Conservation (phyloP, 2,113 vertebrate species). For the Chiloscyllium plagiosum region DNA sequence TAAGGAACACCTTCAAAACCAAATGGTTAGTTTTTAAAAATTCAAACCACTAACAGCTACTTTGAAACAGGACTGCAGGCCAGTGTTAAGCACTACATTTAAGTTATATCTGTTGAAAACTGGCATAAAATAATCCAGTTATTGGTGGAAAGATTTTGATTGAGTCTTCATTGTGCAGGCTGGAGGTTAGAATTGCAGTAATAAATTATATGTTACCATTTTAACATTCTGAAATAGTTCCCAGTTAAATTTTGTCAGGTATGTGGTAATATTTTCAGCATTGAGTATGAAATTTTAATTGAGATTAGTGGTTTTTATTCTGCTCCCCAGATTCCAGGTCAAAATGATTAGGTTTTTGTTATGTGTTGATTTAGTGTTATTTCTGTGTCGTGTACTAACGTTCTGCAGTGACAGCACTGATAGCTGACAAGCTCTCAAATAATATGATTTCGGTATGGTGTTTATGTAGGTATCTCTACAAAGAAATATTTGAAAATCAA, state of each 20-base stretch:
- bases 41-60: neutral
- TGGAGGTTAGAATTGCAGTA: neutral
- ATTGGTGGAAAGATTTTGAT: neutral
- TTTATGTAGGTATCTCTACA: neutral
- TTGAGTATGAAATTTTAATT: neutral
- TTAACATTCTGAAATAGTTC: neutral
- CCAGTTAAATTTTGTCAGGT: neutral
- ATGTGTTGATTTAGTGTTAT: neutral
- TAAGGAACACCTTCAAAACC: neutral
- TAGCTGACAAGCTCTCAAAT: neutral
- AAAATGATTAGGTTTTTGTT: neutral
- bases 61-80: neutral
- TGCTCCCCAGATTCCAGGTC: neutral
- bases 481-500: neutral
- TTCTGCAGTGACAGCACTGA: neutral
- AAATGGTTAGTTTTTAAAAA: neutral
- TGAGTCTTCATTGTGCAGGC: neutral
- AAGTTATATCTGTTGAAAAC: neutral
- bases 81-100: neutral
- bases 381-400: neutral
- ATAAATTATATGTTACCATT: neutral
- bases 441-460: neutral
- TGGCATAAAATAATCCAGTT: neutral
- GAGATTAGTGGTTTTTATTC: neutral
- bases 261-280: neutral